Base-by-base conservation (phyloP, 2,888 invertebrate genomes). In the Nemurella pictetii region DNA sequence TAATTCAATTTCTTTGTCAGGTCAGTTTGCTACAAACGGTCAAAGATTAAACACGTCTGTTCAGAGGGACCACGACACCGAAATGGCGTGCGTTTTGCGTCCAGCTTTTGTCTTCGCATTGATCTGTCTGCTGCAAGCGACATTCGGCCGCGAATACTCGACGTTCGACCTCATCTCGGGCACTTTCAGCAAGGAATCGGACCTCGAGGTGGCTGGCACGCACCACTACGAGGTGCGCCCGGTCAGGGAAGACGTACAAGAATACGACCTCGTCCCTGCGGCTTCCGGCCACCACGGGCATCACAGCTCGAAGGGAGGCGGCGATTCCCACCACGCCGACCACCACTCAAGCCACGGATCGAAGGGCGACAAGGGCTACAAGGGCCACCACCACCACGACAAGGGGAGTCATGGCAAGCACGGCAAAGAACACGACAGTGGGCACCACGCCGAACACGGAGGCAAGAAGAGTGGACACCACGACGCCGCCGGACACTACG, bases 291-390 rank as follows among this genome's bases (percentile, higher is more conserved):
- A 87, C 84, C 93, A 96, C 88, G 95, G 94, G 0, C 94, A 95
- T 86, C 95, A 96, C 88, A 95, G 94, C 0, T 95, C 95, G 86
- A 95, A 96, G 88, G 96, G 96, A 0, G 87, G 87, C 28, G 87
- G 87, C 0, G 86, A 86, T 83, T 80, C 87, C 15, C 87, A 87
- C 84, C 87, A 87, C 78, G 87, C 88, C 35, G 88, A 87, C 3
- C 89, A 89, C 84, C 88, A 89, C 78, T 87, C 88, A 12, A 28
- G 86, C 9, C 93, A 95, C 88, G 95, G 95, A 0, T 94, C 95
- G 86, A 95, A 96, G 88, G 95, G 94, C 0, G 95, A 95, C 86
- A 96, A 96, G 88, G 96, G 96, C 0, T 94, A 95, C 90, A 94
- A 95, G 88, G 93, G 93, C 30, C 93, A 94, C 87, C 95, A 95